Base-by-base conservation (phyloP, 2,113 vertebrate species). In the Oreochromis aureus region DNA sequence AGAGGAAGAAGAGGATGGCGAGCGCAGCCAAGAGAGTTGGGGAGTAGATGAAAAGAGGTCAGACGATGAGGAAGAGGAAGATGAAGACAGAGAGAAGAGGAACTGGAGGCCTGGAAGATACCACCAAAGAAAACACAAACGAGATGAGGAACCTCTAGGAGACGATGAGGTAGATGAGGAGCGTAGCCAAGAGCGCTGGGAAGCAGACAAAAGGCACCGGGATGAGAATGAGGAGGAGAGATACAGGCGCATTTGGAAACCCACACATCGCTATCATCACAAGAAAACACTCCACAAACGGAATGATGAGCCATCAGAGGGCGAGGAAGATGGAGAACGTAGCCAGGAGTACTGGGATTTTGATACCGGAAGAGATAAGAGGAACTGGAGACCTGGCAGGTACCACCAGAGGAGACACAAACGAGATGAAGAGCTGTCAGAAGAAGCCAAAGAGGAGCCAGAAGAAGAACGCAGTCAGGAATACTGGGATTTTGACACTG, bases 131-230 rank as follows among this genome's bases (percentile, higher is more conserved):
- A 91, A 79, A 91, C 53, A 84, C 87, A 94, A 84, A 83, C 88
- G 93, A 6, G 90, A 92, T 7, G 89, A 96, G 39, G 93, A 92
- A 30, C 56, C 84, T 41, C 3, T 89, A 34, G 86, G 85, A 46
- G 89, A 89, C 22, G 92, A 90, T 2, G 90, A 92, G 34, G 85
- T 87, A 4, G 92, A 89, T 0, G 91, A 91, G 13, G 92, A 93
- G 15, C 93, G 90, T 12, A 94, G 93, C 83, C 95, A 96, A 69
- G 95, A 95, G 84, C 89, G 58, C 36, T 96, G 95, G 95, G 94
- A 93, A 53, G 73, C 90, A 2, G 89, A 84, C 44, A 93, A 92
- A 73, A 91, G 92, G 56, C 24, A 86, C 1, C 83, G 2, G 1
- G 41, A 59, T 3, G 88, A 90, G 10, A 89, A 85, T 2, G 92